Conservation (phyloP, 2,888 invertebrate species). For the Volucella zonaria region DNA sequence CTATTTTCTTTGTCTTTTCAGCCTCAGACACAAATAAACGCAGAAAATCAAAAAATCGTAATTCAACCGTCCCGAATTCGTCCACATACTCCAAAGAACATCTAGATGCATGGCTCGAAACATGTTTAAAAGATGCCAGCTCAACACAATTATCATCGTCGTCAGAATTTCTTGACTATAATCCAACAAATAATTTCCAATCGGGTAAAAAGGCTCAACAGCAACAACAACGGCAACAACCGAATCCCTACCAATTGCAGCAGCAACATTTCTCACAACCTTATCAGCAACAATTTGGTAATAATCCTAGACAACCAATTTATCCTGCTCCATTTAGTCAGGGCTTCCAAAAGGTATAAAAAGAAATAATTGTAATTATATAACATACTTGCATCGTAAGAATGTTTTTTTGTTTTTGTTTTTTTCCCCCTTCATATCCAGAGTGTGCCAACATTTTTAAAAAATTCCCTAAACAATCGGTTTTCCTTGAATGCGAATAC, state of each 20-base stretch:
- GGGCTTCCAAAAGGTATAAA: constrained; percentile 81
- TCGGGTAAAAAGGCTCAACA: constrained; percentile 63
- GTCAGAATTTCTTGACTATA: constrained; percentile 82
- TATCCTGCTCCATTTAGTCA: constrained; percentile 79
- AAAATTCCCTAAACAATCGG: constrained; percentile 78
- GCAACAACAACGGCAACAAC: constrained; percentile 74
- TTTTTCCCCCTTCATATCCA: constrained; percentile 48
- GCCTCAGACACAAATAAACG: constrained; percentile 80
- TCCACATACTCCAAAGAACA: constrained; percentile 80
- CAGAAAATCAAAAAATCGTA: constrained; percentile 81
- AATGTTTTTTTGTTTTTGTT: background rate
- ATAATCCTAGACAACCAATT: constrained; percentile 51
- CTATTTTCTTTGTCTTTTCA: constrained; percentile 51
- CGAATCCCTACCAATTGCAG: constrained; percentile 69
- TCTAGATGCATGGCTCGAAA: constrained; percentile 82
- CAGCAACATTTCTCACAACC: constrained; percentile 74
- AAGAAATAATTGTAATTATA: constrained; percentile 60
- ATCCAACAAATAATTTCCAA: constrained; percentile 77
- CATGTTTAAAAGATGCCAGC: constrained; percentile 81
- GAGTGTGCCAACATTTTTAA: constrained; percentile 77
- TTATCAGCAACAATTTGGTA: constrained; percentile 36
- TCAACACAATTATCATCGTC: constrained; percentile 81
- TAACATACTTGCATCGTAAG: constrained; percentile 19
- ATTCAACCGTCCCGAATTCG: constrained; percentile 75
- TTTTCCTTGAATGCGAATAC: constrained; percentile 77